Evolutionary conservation across 2,113 vertebrate genomes (phyloP).

Genomic region (Camelus dromedarius): DNA sequence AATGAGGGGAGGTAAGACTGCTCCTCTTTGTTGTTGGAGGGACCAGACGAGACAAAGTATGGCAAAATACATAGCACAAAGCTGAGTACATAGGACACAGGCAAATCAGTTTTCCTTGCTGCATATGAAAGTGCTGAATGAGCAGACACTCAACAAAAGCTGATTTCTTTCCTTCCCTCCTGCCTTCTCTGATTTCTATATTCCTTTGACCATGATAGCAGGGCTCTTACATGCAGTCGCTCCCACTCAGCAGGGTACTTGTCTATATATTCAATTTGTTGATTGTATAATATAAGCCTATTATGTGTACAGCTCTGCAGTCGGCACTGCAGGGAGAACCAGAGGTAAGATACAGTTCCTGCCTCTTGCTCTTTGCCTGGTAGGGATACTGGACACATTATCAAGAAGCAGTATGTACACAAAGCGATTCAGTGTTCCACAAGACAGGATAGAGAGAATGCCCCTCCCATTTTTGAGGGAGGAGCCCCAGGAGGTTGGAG

Average conservation of each 20-base stretch:
- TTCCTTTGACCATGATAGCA: background rate
- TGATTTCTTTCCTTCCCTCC: background rate
- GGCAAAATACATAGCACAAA: background rate
- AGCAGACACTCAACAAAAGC: constrained; percentile 7
- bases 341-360: constrained; percentile 40
- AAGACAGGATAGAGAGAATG: constrained; percentile 20
- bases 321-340: background rate
- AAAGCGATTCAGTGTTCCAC: background rate
- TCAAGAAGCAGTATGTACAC: background rate
- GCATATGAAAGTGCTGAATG: background rate
- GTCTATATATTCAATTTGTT: background rate
- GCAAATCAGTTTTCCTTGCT: background rate
- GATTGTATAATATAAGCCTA: background rate
- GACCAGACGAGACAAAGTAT: background rate
- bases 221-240: background rate
- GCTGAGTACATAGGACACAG: background rate
- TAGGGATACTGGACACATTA: background rate
- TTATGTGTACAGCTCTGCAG: background rate
- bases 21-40: background rate
- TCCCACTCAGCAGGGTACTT: background rate
- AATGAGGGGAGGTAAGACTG: background rate
- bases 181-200: background rate
- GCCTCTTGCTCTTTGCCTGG: background rate
- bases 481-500: background rate
- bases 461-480: background rate